phyloP scores from a whole-genome alignment of 2,888 invertebrate species.

The Timema cristinae region DNA sequence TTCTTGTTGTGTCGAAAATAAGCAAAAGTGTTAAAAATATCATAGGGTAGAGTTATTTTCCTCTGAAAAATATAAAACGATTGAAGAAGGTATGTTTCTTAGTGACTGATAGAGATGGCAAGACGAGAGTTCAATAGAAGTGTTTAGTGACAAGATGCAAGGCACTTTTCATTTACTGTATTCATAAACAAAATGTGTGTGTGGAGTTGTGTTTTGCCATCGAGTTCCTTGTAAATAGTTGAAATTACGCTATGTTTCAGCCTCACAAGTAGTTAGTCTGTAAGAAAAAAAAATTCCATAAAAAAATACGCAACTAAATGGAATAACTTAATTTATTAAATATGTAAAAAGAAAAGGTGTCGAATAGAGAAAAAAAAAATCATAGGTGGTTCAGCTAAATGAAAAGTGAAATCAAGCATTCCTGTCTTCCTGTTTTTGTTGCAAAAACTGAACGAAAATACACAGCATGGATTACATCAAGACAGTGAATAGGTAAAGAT shows the following conservation, averaged over 20 bases:
- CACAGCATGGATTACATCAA: too few species aligned
- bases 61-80: slow-evolving; percentile 1
- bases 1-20: slow-evolving; percentile 29
- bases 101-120: background rate
- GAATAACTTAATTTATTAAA: slow-evolving; percentile 16
- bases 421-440: slow-evolving; percentile 17
- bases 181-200: slow-evolving; percentile 4
- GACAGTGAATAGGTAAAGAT: too few species aligned
- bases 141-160: background rate
- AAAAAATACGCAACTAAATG: slow-evolving; percentile 10
- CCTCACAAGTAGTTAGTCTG: slow-evolving; percentile 26
- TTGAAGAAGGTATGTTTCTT: background rate
- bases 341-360: slow-evolving; percentile 10
- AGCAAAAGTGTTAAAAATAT: slow-evolving; percentile 26
- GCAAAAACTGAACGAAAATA: too few species aligned
- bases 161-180: background rate
- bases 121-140: background rate
- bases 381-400: too few species aligned
- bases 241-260: slow-evolving; percentile 32
- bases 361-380: slow-evolving; percentile 8
- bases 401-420: slow-evolving; percentile 7
- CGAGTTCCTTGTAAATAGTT: slow-evolving; percentile 33
- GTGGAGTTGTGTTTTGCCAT: slow-evolving; percentile 20
- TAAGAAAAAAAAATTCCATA: slow-evolving; percentile 14
- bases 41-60: slow-evolving; percentile 25